Evolutionary conservation across 2,113 vertebrate genomes (phyloP).

Genomic region (Gulo gulo): DNA sequence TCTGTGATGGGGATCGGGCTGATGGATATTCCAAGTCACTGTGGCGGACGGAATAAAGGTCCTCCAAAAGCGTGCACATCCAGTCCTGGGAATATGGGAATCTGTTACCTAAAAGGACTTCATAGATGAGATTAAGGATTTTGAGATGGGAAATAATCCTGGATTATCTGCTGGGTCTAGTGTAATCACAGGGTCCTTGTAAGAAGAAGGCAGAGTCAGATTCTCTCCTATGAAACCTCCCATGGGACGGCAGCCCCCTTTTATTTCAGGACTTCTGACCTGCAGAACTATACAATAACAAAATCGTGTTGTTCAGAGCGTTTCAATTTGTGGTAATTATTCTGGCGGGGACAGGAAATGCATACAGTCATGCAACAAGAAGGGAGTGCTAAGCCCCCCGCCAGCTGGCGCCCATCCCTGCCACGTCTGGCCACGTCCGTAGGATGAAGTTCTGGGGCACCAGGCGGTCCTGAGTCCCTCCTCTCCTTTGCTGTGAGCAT

Average conservation of each 20-base stretch:
- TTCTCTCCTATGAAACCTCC: background rate
- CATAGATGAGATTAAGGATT: background rate
- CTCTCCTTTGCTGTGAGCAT: background rate
- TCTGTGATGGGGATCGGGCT: background rate
- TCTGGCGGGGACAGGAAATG: no score
- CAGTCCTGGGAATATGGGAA: no score
- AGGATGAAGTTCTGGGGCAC: background rate
- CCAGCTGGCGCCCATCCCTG: fast-evolving
- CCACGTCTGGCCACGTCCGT: fast-evolving
- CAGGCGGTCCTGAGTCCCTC: background rate
- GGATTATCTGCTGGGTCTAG: background rate
- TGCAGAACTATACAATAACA: background rate
- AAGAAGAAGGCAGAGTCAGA: background rate
- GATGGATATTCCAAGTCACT: background rate
- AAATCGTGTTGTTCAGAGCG: background rate
- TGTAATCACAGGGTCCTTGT: background rate
- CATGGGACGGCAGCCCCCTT: background rate
- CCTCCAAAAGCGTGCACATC: background rate
- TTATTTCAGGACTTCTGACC: background rate
- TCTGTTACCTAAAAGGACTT: background rate
- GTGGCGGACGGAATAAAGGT: background rate
- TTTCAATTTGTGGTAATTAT: background rate
- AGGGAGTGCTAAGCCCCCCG: background rate
- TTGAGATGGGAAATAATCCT: background rate
- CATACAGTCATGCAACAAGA: background rate